phyloP scores from a whole-genome alignment of 2,113 vertebrate species.

The Felis catus region F.catus_Fca126_mat1.0 CM031413.1:68615501-68616000 shows the following conservation, averaged over 20 bases:
- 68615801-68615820: neutral
- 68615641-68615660: neutral
- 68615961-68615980: neutral
- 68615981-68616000: neutral
- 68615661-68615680: neutral
- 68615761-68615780: neutral
- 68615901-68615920: neutral
- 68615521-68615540: neutral
- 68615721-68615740: neutral
- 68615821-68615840: neutral
- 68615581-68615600: neutral
- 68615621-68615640: neutral
- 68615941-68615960: accelerated
- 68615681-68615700: neutral
- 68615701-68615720: neutral
- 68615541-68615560: neutral
- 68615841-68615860: neutral
- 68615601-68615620: neutral
- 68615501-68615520: neutral
- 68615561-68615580: neutral
- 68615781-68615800: neutral
- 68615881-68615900: neutral
- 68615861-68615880: neutral
- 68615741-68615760: neutral
- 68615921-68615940: neutral